Base-by-base conservation (phyloP, 2,797 vertebrate species). In the Neosilurus hyrtlii region DNA sequence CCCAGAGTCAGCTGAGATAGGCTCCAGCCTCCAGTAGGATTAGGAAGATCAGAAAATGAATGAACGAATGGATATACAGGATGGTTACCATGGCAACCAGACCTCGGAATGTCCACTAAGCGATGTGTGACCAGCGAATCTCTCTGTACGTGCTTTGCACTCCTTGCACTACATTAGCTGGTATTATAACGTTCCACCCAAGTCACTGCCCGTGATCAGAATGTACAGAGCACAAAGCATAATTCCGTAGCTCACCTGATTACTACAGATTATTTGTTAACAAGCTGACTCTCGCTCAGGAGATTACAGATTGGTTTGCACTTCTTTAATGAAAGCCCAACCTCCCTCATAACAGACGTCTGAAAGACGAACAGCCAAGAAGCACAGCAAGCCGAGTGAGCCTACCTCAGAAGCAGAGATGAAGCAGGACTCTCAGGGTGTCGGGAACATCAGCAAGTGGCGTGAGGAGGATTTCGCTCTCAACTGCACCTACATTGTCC, bases 401-500 rank as follows among this genome's bases (percentile, higher is more conserved):
- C 43, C 43, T 1, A 43, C 4, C 8, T 37, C 30, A 54, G 30
- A 80, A 4, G 14, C 22, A 16, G 80, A 79, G 43, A 94, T 95
- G 94, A 95, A 92, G 88, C 89, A 93, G 84, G 91, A 94, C 43
- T 88, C 86, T 43, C 43, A 43, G 79, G 77, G 84, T 22, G 57
- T 86, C 2, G 87, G 83, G 57, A 93, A 94, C 87, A 89, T 93
- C 88, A 92, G 89, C 2, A 57, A 86, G 3, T 94, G 94, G 94
- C 88, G 88, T 75, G 94, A 94, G 86, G 67, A 86, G 63, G 93
- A 95, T 83, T 94, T 95, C 24, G 93, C 93, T 70, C 88, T 92
- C 43, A 94, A 88, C 87, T 94, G 92, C 90, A 95, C 94, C 82
- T 94, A 94, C 91, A 92, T 94, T 6, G 93, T 94, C 14, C 93